Base-by-base conservation (phyloP, 2,888 invertebrate genomes). In the Micoletzkya japonica region DNA sequence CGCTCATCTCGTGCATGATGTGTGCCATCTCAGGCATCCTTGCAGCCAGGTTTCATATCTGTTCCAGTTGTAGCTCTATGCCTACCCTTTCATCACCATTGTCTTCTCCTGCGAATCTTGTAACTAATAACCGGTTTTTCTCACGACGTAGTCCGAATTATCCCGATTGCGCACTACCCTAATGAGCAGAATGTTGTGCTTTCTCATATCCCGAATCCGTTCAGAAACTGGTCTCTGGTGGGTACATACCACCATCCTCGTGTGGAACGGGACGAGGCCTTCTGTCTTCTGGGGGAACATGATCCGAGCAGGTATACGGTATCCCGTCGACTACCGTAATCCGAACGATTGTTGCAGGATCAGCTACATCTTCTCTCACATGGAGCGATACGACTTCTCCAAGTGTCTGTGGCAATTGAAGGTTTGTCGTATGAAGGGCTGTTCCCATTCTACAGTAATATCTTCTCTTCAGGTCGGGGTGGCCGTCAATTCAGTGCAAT, bases 401-500 rank as follows among this genome's bases (percentile, higher is more conserved):
- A 75, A 75, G 58, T 81, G 81, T 59, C 71, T 80, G 34, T 80
- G 77, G 76, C 78, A 80, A 63, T 66, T 80, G 56, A 80, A 80
- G 72, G 80, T 80, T 30, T 17, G 44, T 44, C 44, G 10, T 14
- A 10, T 14, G 44, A 14, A 44, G 44, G 44, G 20, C 44, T 44
- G 20, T 44, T n/a, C n/a, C n/a, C n/a, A n/a, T n/a, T n/a, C n/a
- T n/a, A n/a, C n/a, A n/a, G n/a, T n/a, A n/a, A n/a, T n/a, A n/a
- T 10, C 68, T 17, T 37, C 30, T 10, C 63, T 81, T 57, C 80
- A 80, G 61, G 67, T 80, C 52, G 84, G 84, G 24, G 77, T 84
- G 20, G 82, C 84, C 20, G 81, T 85, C 32, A 85, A 82, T 54
- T 79, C 77, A 6, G 77, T 82, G 14, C 84, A 84, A 72, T 79